Evolutionary conservation across 2,113 vertebrate genomes (phyloP).

Genomic region (Dasypus novemcinctus): DNA sequence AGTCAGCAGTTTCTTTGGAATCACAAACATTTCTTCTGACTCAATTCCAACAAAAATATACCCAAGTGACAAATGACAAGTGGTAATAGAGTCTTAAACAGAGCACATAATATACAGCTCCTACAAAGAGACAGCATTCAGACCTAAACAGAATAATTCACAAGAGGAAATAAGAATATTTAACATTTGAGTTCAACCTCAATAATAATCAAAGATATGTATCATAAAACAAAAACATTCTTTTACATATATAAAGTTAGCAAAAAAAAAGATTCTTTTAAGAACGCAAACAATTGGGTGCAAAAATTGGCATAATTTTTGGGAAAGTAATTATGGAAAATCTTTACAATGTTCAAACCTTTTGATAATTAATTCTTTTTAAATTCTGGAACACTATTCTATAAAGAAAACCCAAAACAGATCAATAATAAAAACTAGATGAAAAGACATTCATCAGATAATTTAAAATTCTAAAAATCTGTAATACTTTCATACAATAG

Average conservation of each 20-base stretch:
- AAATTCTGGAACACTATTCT: slow-evolving; percentile 14
- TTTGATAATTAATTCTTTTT: slow-evolving; percentile 29
- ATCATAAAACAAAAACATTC: neutral
- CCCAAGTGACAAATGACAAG: neutral
- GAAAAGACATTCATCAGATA: slow-evolving; percentile 14
- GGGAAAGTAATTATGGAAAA: neutral
- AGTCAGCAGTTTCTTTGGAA: slow-evolving; percentile 1
- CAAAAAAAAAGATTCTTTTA: neutral
- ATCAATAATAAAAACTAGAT: slow-evolving; percentile 31
- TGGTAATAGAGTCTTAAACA: neutral
- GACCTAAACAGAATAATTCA: slow-evolving; percentile 4
- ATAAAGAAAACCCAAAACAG: slow-evolving; percentile 3
- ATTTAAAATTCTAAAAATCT: slow-evolving; percentile 20
- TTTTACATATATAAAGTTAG: slow-evolving; percentile 25
- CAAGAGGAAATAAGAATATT: slow-evolving; percentile 23
- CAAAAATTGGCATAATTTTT: slow-evolving; percentile 17
- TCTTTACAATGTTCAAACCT: slow-evolving; percentile 38
- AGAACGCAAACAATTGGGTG: neutral
- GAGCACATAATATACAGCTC: slow-evolving; percentile 16
- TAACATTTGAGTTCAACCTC: slow-evolving; percentile 5
- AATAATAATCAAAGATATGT: slow-evolving; percentile 17
- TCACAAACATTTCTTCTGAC: neutral
- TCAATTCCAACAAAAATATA: slow-evolving; percentile 14
- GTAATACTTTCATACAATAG: slow-evolving; percentile 16
- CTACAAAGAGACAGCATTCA: neutral